Evolutionary conservation across 2,113 vertebrate genomes (phyloP).

Genomic region (Glaucidium brasilianum): DNA sequence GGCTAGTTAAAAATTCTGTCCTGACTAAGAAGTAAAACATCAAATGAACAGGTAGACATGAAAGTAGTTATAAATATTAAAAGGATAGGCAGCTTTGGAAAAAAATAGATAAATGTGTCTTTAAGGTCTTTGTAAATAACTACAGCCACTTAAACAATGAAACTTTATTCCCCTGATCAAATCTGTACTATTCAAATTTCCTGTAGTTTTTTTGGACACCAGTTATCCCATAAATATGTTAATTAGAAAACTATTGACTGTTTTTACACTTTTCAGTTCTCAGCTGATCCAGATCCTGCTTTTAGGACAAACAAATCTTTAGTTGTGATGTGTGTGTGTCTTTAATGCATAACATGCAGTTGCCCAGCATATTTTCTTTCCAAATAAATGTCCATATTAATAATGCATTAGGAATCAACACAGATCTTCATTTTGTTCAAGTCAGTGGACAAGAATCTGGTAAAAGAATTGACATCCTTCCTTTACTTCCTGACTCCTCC

Average conservation of each 20-base stretch:
- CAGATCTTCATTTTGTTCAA: not conserved
- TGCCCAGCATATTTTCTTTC: not conserved
- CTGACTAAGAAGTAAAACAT: not conserved
- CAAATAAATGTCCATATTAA: not conserved
- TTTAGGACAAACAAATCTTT: not conserved
- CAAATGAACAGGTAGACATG: not conserved
- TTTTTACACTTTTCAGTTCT: not conserved
- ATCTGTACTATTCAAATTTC: not conserved
- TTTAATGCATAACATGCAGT: not conserved
- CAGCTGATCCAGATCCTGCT: not conserved
- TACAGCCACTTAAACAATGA: not conserved
- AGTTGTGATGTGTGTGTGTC: not conserved
- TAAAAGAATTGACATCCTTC: not conserved
- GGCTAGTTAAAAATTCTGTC: not conserved
- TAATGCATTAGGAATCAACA: not conserved
- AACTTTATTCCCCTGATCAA: not conserved
- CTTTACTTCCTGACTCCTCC: not conserved
- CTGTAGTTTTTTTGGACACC: not conserved
- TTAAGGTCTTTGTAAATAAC: not conserved
- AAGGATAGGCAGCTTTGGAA: not conserved
- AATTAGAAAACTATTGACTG: not conserved
- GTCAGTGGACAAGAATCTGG: not conserved
- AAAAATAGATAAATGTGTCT: not conserved
- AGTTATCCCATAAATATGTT: constrained; percentile 4
- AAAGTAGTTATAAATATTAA: not conserved